phyloP scores from a whole-genome alignment of 2,797 vertebrate genomes.

The Anguilla marmorata region DNA sequence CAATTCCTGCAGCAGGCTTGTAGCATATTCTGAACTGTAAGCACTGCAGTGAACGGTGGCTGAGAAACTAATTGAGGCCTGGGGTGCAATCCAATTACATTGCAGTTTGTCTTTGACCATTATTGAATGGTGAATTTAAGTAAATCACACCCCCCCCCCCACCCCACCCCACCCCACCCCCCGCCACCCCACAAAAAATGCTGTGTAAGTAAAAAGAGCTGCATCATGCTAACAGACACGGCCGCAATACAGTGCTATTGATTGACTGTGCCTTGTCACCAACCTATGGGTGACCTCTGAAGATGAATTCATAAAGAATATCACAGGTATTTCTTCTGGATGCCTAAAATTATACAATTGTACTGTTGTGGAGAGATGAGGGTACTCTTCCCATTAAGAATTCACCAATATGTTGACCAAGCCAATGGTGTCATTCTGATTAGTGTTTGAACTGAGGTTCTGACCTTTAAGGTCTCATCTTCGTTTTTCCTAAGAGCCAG shows the following conservation, averaged over 20 bases:
- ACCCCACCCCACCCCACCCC: too few relatives aligned
- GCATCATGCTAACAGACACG: background rate
- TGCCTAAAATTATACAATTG: background rate
- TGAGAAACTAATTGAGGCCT: background rate
- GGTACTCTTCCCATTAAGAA: background rate
- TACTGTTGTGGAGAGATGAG: background rate
- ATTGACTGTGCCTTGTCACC: background rate
- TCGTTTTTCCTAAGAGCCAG: background rate
- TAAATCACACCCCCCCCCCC: background rate
- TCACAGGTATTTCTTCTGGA: background rate
- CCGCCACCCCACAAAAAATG: background rate
- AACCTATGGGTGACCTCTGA: background rate
- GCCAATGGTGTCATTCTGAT: background rate
- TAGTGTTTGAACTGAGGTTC: background rate
- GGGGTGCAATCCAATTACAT: background rate
- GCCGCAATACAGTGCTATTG: background rate
- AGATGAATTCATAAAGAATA: background rate
- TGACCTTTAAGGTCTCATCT: background rate
- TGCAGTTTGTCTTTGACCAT: conserved; percentile 4
- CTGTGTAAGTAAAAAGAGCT: background rate
- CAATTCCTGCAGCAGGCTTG: background rate
- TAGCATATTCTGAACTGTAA: background rate
- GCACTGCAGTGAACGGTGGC: background rate
- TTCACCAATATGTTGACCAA: background rate
- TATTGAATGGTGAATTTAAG: background rate